Conservation (phyloP, 1,140 invertebrate genomes). For the Drosophila seguyi region DNA sequence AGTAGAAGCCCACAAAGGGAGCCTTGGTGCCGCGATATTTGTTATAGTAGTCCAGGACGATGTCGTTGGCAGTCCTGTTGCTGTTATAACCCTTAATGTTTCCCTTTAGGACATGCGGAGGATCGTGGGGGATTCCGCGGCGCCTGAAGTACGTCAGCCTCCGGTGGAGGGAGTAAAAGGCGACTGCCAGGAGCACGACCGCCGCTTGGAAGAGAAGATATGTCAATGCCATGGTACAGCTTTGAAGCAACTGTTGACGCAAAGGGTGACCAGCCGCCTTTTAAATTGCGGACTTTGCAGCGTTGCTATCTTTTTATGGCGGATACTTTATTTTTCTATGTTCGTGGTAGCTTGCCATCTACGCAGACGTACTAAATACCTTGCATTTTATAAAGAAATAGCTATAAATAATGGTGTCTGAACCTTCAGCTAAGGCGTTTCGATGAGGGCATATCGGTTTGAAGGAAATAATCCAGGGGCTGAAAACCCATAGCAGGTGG, state of each 20-base stretch:
- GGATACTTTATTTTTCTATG: not conserved
- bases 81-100: slow-evolving; percentile 53
- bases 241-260: not conserved
- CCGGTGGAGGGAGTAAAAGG: slow-evolving; percentile 19
- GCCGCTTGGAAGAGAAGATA: slow-evolving; percentile 39
- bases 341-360: not conserved
- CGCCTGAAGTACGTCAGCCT: slow-evolving; percentile 73
- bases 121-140: slow-evolving; percentile 77
- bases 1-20: slow-evolving; percentile 80
- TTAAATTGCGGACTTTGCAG: slow-evolving; percentile 27
- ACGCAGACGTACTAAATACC: not conserved
- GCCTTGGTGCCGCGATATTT: slow-evolving; percentile 60
- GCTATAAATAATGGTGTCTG: not conserved
- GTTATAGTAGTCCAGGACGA: slow-evolving; percentile 58
- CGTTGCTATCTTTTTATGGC: not conserved
- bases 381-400: not conserved
- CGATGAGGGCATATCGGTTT: not conserved
- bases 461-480: too few relatives aligned
- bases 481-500: not conserved
- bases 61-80: slow-evolving; percentile 7
- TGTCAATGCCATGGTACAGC: slow-evolving; percentile 26
- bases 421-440: not conserved
- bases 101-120: slow-evolving; percentile 62
- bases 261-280: not conserved
- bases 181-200: slow-evolving; percentile 20